A percentile compares a stretch with the other conserved stretches of the same genome.
Conservation (phyloP, 2,888 invertebrate genomes). For the Hirtodrosophila cameraria region DNA sequence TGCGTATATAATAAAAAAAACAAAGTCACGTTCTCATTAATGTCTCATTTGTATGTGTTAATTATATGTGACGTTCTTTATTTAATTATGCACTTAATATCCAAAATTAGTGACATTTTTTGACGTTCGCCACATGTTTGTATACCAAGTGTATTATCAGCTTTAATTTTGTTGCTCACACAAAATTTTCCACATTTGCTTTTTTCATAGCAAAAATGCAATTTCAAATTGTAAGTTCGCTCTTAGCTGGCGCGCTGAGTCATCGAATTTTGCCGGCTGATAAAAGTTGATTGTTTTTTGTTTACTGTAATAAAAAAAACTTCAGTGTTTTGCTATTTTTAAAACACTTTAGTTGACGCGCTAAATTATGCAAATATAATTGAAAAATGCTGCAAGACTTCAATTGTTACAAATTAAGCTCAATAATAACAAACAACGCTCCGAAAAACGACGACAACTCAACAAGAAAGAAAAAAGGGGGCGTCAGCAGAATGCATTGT, state of each 20-base stretch:
- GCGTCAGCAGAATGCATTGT: background rate
- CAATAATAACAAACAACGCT: conserved; percentile 39
- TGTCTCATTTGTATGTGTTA: conserved; percentile 53
- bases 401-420: conserved; percentile 57
- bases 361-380: conserved; percentile 26
- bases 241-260: conserved; percentile 15
- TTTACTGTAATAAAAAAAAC: conserved; percentile 4
- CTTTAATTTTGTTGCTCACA: conserved; percentile 8
- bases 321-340: conserved; percentile 5
- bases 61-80: conserved; percentile 63
- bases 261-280: conserved; percentile 22
- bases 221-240: conserved; percentile 1
- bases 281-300: conserved; percentile 6
- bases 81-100: conserved; percentile 56
- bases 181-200: conserved; percentile 44
- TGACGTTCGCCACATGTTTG: conserved; percentile 26
- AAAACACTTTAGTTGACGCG: conserved; percentile 12
- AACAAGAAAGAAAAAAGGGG: background rate
- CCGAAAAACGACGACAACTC: no score
- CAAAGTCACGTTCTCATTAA: conserved; percentile 73
- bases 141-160: conserved; percentile 46
- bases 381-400: conserved; percentile 28
- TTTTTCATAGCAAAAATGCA: background rate
- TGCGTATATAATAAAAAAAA: conserved; percentile 57
- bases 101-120: conserved; percentile 63